Evolutionary conservation across 2,888 invertebrate genomes (phyloP).

Genomic region (Perithous albicinctus): DNA sequence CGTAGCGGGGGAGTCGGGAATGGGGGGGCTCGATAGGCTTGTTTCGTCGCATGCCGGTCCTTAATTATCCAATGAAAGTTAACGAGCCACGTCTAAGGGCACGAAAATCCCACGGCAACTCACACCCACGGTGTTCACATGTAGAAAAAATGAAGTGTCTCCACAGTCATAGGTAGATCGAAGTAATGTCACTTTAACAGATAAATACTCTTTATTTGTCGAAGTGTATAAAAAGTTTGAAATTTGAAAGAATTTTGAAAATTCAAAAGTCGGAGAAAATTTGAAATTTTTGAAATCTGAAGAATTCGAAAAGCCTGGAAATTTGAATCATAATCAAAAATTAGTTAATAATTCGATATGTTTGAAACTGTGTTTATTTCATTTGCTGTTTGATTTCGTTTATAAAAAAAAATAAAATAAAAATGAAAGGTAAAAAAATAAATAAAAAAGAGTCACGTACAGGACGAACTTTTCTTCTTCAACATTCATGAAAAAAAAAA

Average conservation of each 20-base stretch:
- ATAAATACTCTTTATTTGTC: no score
- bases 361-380: neutral
- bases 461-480: neutral
- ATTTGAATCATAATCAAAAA: neutral
- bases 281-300: no score
- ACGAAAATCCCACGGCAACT: conserved; percentile 67
- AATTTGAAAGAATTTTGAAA: neutral
- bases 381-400: neutral
- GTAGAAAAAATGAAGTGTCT: no score
- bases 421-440: neutral
- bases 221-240: no score
- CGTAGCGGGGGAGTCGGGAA: neutral
- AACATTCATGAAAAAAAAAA: neutral
- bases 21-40: conserved; percentile 32
- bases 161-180: neutral
- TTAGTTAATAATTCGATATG: neutral
- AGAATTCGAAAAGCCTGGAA: neutral
- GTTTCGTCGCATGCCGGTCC: conserved; percentile 63
- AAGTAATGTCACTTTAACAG: neutral
- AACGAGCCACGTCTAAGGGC: conserved; percentile 64
- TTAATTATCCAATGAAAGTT: conserved; percentile 67
- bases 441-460: neutral
- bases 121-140: conserved; percentile 3
- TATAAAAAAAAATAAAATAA: neutral
- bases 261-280: neutral